A percentile compares a stretch with the other conserved stretches of the same genome.
Conservation (phyloP, 1,140 invertebrate species). For the Drosophila neocordata region DNA sequence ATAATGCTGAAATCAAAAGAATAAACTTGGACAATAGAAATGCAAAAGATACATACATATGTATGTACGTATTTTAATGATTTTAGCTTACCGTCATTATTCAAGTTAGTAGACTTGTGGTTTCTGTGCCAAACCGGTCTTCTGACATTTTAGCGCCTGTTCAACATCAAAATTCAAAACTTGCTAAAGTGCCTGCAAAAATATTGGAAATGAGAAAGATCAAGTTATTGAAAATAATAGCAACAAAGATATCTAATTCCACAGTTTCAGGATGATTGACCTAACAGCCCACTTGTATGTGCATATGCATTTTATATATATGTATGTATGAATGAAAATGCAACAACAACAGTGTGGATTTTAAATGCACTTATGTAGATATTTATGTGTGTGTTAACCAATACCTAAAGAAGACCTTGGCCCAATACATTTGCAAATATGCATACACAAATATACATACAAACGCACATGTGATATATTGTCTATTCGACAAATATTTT, state of each 20-base stretch:
- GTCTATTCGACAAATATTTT: too few relatives aligned
- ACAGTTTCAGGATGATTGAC: too few relatives aligned
- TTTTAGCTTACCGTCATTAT: conserved; percentile 61
- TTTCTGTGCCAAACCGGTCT: conserved; percentile 1
- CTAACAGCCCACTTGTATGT: too few relatives aligned
- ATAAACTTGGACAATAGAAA: too few relatives aligned
- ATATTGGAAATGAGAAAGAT: neutral
- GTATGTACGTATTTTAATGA: too few relatives aligned
- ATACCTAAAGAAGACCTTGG: conserved; percentile 9
- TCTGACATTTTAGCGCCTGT: conserved; percentile 30
- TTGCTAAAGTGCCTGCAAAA: conserved; percentile 6
- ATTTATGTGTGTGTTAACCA: neutral
- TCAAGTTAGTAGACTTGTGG: conserved; percentile 25
- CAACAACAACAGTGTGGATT: too few relatives aligned
- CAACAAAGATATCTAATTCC: too few relatives aligned
- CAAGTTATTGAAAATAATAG: neutral
- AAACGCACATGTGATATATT: conserved; percentile 3
- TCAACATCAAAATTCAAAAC: conserved; percentile 12
- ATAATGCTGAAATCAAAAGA: conserved; percentile 74
- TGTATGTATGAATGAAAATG: neutral
- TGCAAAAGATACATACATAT: too few relatives aligned
- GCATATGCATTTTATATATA: too few relatives aligned
- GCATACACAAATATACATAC: conserved; percentile 5
- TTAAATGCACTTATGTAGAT: too few relatives aligned
- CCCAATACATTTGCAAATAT: conserved; percentile 9